Evolutionary conservation across 2,888 invertebrate species (phyloP).

Genomic region (Phortica magna): DNA sequence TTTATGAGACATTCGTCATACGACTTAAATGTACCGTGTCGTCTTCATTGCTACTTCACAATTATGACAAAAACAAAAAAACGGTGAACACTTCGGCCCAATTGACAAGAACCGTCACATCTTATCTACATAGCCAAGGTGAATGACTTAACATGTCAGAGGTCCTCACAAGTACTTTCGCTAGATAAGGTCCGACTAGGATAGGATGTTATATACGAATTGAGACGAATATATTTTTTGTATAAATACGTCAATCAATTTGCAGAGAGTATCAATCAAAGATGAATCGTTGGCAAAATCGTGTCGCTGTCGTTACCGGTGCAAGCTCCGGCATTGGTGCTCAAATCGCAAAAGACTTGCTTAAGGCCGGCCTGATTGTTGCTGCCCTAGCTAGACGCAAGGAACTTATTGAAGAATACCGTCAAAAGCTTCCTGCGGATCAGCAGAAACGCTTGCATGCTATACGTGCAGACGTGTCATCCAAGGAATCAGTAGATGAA

Average conservation of each 20-base stretch:
- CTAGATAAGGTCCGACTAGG: conserved; percentile 12
- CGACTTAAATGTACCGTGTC: background rate
- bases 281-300: conserved; percentile 82
- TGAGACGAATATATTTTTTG: background rate
- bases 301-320: conserved; percentile 83
- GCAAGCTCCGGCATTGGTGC: conserved; percentile 83
- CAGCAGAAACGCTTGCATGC: conserved; percentile 55
- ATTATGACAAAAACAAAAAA: no score
- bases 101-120: background rate
- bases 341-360: conserved; percentile 78
- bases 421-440: conserved; percentile 52
- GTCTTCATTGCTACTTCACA: background rate
- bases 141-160: conserved; percentile 2
- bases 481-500: conserved; percentile 79
- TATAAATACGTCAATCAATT: conserved; percentile 14
- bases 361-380: conserved; percentile 80
- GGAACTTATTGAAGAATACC: conserved; percentile 76
- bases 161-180: background rate
- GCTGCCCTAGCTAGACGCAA: conserved; percentile 80
- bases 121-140: conserved; percentile 11
- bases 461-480: conserved; percentile 78
- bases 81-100: background rate
- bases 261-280: conserved; percentile 8
- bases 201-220: background rate
- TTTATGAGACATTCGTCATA: background rate